These are phyloP conservation scores for Ramphastos sulfuratus DNA, from an alignment of 2,113 vertebrate species.

Conservation along the genomic window DNA sequence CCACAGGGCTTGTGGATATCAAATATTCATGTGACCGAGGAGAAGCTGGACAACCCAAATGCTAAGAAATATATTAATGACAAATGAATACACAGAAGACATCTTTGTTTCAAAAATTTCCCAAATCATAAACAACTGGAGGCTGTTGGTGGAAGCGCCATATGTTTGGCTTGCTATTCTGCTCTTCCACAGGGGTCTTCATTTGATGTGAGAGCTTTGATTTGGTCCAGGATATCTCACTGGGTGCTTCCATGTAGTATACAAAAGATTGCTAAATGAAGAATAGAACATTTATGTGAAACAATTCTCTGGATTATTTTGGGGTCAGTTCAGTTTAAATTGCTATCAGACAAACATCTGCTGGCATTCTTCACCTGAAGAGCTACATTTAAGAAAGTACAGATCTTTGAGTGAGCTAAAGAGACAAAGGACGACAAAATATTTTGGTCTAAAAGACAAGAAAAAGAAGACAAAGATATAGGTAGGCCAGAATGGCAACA, in stretches of 20 bases:
- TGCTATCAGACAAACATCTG: neutral
- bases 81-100: neutral
- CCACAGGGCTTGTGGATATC: neutral
- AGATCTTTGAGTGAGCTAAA: neutral
- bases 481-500: neutral
- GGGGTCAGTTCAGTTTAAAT: neutral
- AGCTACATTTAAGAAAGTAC: neutral
- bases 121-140: neutral
- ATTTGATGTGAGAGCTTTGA: neutral
- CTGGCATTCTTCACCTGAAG: neutral
- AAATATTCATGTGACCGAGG: neutral
- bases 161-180: neutral
- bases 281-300: neutral
- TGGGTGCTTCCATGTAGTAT: neutral
- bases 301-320: neutral
- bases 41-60: neutral
- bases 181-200: neutral
- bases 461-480: neutral
- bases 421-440: neutral
- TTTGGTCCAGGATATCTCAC: neutral
- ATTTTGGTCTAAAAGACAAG: neutral
- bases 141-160: neutral
- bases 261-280: neutral
- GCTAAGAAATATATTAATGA: neutral
- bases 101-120: neutral